Percentiles rank a stretch among this genome's conserved stretches.
phyloP scores from a whole-genome alignment of 2,797 vertebrate genomes.

The Cygnus olor region DNA sequence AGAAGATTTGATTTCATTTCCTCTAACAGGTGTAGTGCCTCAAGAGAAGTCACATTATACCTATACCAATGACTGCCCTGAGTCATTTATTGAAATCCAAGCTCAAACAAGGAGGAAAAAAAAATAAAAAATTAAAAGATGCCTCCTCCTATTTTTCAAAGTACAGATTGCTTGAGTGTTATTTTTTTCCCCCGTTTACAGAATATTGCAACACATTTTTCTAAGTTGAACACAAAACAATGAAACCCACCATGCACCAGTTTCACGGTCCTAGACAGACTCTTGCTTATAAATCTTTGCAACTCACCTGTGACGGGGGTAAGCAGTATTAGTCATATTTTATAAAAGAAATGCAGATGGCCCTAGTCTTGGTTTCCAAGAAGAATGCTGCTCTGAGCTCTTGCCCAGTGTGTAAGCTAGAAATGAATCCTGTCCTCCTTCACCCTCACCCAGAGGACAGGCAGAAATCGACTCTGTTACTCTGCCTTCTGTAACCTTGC shows the following conservation, averaged over 20 bases:
- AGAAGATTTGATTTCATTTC: not conserved
- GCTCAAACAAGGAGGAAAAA: not conserved
- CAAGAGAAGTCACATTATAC: not conserved
- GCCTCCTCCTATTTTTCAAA: not conserved
- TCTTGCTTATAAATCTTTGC: not conserved
- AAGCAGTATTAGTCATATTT: not conserved
- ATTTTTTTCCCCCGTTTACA: too few species aligned
- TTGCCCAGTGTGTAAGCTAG: not conserved
- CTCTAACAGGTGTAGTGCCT: not conserved
- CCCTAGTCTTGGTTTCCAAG: not conserved
- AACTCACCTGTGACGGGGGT: not conserved
- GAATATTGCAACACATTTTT: not conserved
- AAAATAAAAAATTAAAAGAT: not conserved
- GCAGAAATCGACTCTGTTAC: not conserved
- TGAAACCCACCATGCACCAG: not conserved
- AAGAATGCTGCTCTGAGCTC: not conserved
- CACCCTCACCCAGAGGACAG: not conserved
- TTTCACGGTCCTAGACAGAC: not conserved
- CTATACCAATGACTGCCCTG: not conserved
- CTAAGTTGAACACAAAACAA: not conserved
- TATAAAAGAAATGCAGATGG: not conserved
- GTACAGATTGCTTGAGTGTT: not conserved
- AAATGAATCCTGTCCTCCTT: not conserved
- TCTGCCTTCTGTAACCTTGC: not conserved
- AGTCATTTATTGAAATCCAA: not conserved